phyloP scores from a whole-genome alignment of 1,140 invertebrate genomes.

The Campoletis sonorensis region DNA sequence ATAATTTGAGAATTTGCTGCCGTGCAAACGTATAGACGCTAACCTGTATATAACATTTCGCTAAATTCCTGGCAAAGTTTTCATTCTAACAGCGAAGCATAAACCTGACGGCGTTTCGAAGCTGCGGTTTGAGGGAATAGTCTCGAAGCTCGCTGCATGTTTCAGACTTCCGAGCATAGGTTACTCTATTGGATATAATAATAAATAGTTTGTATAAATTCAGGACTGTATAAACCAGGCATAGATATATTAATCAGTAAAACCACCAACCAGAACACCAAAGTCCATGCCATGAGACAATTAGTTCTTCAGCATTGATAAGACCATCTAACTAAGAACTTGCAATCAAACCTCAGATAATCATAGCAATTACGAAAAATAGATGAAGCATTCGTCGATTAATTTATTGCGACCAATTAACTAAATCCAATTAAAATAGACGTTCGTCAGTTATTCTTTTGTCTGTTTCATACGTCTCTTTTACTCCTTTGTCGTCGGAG shows the following conservation, averaged over 20 bases:
- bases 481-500: too few species aligned
- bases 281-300: background rate
- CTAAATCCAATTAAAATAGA: too few species aligned
- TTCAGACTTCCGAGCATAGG: background rate
- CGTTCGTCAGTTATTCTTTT: too few species aligned
- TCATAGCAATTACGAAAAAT: background rate
- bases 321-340: background rate
- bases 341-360: background rate
- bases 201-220: constrained; percentile 1
- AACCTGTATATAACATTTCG: background rate
- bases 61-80: background rate
- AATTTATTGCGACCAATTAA: background rate
- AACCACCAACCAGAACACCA: background rate
- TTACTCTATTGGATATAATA: background rate
- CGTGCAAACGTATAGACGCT: too few species aligned
- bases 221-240: background rate
- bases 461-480: too few species aligned
- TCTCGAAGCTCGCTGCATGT: background rate
- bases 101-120: background rate
- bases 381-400: background rate
- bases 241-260: background rate
- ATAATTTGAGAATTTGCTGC: background rate
- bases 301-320: background rate
- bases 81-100: background rate
- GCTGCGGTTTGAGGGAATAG: constrained; percentile 1